Evolutionary conservation across 2,797 vertebrate genomes (phyloP).

Genomic region (Brachyalestes nurse): DNA sequence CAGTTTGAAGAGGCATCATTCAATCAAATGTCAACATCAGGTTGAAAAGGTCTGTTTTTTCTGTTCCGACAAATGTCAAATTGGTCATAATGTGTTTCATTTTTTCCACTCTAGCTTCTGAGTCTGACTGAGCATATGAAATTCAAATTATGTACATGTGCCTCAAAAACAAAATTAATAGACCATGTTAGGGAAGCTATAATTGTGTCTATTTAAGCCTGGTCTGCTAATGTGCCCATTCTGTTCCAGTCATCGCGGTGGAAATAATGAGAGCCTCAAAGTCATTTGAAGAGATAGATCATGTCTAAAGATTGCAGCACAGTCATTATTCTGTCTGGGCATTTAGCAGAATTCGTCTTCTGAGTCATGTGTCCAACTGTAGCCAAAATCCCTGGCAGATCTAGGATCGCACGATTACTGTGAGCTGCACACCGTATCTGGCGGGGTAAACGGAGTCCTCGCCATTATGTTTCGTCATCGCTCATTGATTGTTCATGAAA

Average conservation of each 20-base stretch:
- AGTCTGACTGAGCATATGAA: conserved; percentile 18
- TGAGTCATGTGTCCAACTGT: conserved; percentile 21
- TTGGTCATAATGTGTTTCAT: conserved; percentile 1
- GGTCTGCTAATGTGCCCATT: conserved; percentile 42
- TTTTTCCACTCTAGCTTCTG: conserved; percentile 11
- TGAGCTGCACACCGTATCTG: background rate
- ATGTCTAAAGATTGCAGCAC: conserved; percentile 43
- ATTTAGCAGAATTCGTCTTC: conserved; percentile 27
- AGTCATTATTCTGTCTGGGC: conserved; percentile 47
- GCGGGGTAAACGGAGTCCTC: background rate
- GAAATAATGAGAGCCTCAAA: conserved; percentile 41
- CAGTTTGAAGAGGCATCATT: background rate
- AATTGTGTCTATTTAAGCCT: conserved; percentile 28
- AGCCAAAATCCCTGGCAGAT: conserved; percentile 3
- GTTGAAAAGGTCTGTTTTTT: background rate
- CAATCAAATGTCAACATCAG: conserved; percentile 13
- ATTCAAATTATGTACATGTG: conserved; percentile 32
- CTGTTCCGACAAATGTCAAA: conserved; percentile 33
- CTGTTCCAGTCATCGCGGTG: conserved; percentile 38
- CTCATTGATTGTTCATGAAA: background rate
- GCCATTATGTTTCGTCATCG: background rate
- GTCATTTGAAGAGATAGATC: conserved; percentile 58
- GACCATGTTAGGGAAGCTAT: conserved; percentile 23
- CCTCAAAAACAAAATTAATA: conserved; percentile 18
- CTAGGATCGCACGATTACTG: conserved; percentile 13